Base-by-base conservation (phyloP, 2,113 vertebrate species). In the Alosa alosa region DNA sequence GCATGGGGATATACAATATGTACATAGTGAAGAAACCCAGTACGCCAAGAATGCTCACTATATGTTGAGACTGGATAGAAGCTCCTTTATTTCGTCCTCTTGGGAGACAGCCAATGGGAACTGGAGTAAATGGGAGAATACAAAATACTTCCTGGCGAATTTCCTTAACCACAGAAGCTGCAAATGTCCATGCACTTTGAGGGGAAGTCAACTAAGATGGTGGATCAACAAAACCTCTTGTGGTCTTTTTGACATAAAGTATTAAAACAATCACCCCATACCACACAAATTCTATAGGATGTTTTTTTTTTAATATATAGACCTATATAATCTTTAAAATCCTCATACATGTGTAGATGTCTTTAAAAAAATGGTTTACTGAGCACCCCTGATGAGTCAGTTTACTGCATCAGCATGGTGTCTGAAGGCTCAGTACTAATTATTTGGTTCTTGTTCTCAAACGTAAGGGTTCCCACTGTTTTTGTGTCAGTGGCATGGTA, bases 61-160 rank as follows among this genome's bases (percentile, higher is more conserved):
- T 72, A 72, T 72, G 64, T 72, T 72, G 72, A 78, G 72, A 36
- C 36, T 17, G 72, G 13, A 78, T 36, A 78, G 72, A 78, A 11
- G 31, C 72, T 39, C 31, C 10, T 36, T 78, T 78, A 31, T 78
- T 36, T 78, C 36, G 72, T 2, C 3, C 15, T 78, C 72, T 41
- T 78, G 72, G 72, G 64, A 20, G 6, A 8, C 6, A 8, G 60
- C 60, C 64, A 3, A 72, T 72, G 64, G 64, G 85, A 90, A 84
- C 89, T 31, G 15, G 13, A 52, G 50, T 52, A 15, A 52, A 17
- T 52, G 64, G 64, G 31, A 36, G 36, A 3, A 78, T 17, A 78
- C 31, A 4, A 78, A 78, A 17, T 13, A 78, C 36, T 15, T 78
- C 31, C 72, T 39, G 10, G 10, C 31, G 4, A 36, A 39, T 78